A percentile compares a stretch with the other conserved stretches of the same genome.
Evolutionary conservation across 2,113 vertebrate species (phyloP).

Genomic region (Sisor rabdophorus): DNA sequence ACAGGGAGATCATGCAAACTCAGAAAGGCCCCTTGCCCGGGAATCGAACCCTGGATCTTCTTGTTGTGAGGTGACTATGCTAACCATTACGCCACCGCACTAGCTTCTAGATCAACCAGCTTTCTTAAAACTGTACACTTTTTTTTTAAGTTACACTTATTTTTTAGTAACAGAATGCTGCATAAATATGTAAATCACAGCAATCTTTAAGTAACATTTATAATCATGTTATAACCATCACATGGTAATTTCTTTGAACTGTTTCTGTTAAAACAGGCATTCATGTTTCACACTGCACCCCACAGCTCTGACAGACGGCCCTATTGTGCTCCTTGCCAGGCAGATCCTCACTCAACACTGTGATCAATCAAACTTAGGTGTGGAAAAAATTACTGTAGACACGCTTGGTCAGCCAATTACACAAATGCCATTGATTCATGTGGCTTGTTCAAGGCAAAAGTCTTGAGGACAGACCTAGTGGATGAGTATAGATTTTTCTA

Average conservation of each 20-base stretch:
- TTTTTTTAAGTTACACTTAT: no score
- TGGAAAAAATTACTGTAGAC: conserved; percentile 35
- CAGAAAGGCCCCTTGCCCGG: no score
- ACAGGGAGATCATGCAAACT: no score
- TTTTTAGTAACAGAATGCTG: no score
- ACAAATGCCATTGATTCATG: conserved; percentile 43
- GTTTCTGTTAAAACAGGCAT: no score
- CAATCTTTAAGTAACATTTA: no score
- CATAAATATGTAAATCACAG: no score
- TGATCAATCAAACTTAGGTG: conserved; percentile 36
- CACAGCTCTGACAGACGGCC: not conserved
- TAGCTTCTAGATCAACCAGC: conserved; percentile 29
- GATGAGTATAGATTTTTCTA: conserved; percentile 43
- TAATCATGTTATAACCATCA: no score
- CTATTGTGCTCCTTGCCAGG: conserved; percentile 10
- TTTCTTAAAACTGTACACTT: not conserved
- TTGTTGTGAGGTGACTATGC: no score
- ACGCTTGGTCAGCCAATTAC: conserved; percentile 31
- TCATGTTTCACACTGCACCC: not conserved
- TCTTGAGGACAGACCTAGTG: conserved; percentile 28
- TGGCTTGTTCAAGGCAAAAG: conserved; percentile 27
- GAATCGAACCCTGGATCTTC: no score
- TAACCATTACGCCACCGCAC: no score
- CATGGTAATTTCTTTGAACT: no score
- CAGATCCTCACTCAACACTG: conserved; percentile 31